Base-by-base conservation (phyloP, 2,888 invertebrate species). In the Hypomecis punctinalis region DNA sequence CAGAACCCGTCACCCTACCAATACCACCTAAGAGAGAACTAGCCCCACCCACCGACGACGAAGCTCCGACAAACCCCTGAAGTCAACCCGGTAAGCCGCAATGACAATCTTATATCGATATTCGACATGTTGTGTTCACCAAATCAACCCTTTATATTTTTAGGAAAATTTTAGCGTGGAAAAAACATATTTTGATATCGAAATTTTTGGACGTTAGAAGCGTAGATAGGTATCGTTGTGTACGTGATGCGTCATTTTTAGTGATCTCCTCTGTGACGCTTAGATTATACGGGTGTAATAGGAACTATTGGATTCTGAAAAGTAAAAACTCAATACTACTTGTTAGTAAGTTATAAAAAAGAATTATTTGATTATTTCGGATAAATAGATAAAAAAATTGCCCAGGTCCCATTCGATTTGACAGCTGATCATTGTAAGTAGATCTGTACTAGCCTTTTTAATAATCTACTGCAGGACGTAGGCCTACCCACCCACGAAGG, bases 161-260 rank as follows among this genome's bases (percentile, higher is more conserved):
- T 63, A 61, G 46, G 42, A 10, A 58, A 63, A 53, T 54, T 54
- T 43, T 58, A 45, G 56, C 55, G 46, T 58, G 54, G 37, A 39
- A 45, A 63, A 63, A 68, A 63, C 54, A 57, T 69, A 67, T 72
- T 72, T 74, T 75, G 71, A 71, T 74, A 74, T 66, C 61, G 63
- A 51, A 43, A 51, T 66, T 70, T 70, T 67, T 68, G 49, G 54
- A 63, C 36, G 48, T 56, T 56, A 13, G 13, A 55, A 48, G 54
- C 23, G 63, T 58, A 48, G 49, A 35, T 5, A 58, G 42, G 66
- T 54, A 55, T 43, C 33, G 61, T 60, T 60, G 33, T 46, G 23
- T 58, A 36, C 54, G 52, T 13, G 46, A 10, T 54, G 46, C 54
- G 54, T 67, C 10, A 56, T 49, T 46, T 49, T 66, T 54, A 66